Base-by-base conservation (phyloP, 2,113 vertebrate species). In the Craseonycteris thonglongyai region DNA sequence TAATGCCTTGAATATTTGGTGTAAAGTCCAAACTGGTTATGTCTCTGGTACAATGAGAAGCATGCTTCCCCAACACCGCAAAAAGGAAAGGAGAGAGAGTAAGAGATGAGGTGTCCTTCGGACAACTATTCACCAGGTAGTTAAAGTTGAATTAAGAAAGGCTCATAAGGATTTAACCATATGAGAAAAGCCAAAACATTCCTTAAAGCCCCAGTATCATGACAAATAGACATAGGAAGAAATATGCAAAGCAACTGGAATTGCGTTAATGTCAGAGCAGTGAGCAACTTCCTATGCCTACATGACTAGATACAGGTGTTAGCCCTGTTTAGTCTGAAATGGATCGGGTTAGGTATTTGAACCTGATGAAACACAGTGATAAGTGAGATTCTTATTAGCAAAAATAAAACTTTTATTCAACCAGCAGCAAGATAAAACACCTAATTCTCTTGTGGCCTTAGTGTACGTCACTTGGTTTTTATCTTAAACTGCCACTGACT, bases 331-430 rank as follows among this genome's bases (percentile, higher is more conserved):
- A 98, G 98, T 98, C 97, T 86, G 97, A 98, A 97, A 99, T 99
- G 98, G 98, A 98, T 98, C 98, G 96, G 92, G 96, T 98, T 98
- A 98, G 97, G 98, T 96, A 97, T 97, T 98, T 97, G 93, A 98
- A 98, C 98, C 98, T 98, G 98, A 99, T 99, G 98, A 97, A 97
- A 97, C 92, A 98, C 98, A 98, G 98, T 99, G 98, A 99, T 99
- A 99, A 99, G 98, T 98, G 98, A 98, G 98, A 98, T 98, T 98
- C 97, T 97, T 92, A 74, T 97, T 98, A 96, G 95, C 97, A 98
- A 96, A 96, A 98, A 97, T 1, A 95, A 92, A 97, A 84, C 91
- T 98, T 98, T 97, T 96, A 97, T 97, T 98, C 98, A 98, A 98
- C 95, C 98, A 98, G 98, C 98, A 99, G 98, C 98, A 98, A 98